Base-by-base conservation (phyloP, 2,797 vertebrate species). In the Anomalospiza imberbis region DNA sequence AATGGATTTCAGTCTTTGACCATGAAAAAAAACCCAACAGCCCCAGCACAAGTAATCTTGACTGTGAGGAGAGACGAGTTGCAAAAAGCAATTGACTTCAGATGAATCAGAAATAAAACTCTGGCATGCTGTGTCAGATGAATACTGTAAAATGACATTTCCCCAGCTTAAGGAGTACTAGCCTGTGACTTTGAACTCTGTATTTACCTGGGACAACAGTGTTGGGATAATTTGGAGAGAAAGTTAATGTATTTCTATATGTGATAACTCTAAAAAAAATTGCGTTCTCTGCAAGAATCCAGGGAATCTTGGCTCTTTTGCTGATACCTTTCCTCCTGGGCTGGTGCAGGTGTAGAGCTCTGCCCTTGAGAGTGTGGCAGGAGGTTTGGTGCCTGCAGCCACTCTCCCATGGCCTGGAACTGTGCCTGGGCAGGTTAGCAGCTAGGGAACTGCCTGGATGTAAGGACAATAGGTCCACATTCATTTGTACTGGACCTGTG, bases 401-500 rank as follows among this genome's bases (percentile, higher is more conserved):
- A 0, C 1, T 2, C n/a, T 82, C 7, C 32, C 8, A 28, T 42
- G 42, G 29, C 34, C 79, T 5, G 1, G 20, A 32, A 31, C 8
- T 60, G n/a, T 4, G 3, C 13, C 47, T 55, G 29, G 36, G 44
- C 72, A 29, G 47, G 32, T 55, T 17, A 26, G 74, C 63, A 83
- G 34, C n/a, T 76, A 34, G 45, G 57, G 61, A 55, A 14, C 24
- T 13, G n/a, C 22, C 16, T 0, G 0, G 24, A 18, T 62, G 44
- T 12, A 42, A 55, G 79, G 53, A 34, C 53, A 50, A 31, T 4
- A 25, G 44, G 31, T 79, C 57, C 58, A 6, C 5, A 1, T 67
- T 48, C 1, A 4, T 72, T 76, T 48, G 34, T 68, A 36, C 50
- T 0, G 0, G 44, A 29, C n/a, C 57, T 42, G 29, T 28, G 40